Base-by-base conservation (phyloP, 2,113 vertebrate species). In the Cephalophus harveyi region DNA sequence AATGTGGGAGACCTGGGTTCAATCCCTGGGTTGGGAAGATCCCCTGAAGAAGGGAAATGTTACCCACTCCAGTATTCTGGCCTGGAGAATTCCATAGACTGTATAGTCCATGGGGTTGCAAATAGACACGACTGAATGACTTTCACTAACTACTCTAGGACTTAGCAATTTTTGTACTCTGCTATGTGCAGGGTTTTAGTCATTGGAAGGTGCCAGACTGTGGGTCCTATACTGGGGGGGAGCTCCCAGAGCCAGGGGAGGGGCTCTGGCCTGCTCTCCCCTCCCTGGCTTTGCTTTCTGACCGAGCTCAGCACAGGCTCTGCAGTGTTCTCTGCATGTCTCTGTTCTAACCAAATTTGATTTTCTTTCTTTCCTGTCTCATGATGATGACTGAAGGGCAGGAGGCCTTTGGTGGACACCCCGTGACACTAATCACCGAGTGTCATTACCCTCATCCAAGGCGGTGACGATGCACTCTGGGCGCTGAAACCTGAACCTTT, bases 401-500 rank as follows among this genome's bases (percentile, higher is more conserved):
- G 9, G 83, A 54, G 76, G 9, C 23, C 27, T 55, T 55, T 25
- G 17, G 52, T 10, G 28, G 57, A 71, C 64, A 90, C 40, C 91
- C 74, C 9, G 30, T 36, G 76, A 92, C 60, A 21, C 76, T 87
- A 28, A 86, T 55, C 30, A 59, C 16, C 78, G 19, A 19, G 71
- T 15, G 3, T 76, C 40, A 43, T 40, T 14, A 43, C 86, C 67
- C 62, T 92, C 64, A 19, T 89, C 89, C 62, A 7, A 21, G 23
- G 74, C 40, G 40, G 76, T 71, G 95, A 96, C 33, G 2, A 36
- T 60, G 91, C 46, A 25, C 36, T 84, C 90, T 6, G 64, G 91
- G 67, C 36, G 16, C 85, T 62, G 87, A 93, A 96, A 81, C 25
- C 87, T 74, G 92, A 95, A 52, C 82, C 83, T 52, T 71, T 54